These are phyloP conservation scores for Vollenhovia emeryi DNA, from an alignment of 1,140 invertebrate genomes.

Conservation along the genomic window DNA sequence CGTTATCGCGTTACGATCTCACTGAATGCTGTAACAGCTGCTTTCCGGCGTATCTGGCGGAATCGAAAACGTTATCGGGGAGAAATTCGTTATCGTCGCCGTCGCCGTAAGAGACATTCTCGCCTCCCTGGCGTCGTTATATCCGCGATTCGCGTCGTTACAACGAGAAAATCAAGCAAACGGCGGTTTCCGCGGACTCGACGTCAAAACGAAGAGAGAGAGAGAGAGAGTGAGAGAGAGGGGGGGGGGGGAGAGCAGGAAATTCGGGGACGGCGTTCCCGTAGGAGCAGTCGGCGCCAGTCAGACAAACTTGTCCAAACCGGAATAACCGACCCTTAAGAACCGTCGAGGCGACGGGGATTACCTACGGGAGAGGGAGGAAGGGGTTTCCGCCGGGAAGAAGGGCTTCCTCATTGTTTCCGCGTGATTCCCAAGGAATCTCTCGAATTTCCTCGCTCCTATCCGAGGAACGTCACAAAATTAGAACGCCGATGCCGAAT, in stretches of 20 bases:
- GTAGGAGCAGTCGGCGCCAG: slow-evolving; percentile 60
- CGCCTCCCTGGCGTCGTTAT: slow-evolving; percentile 55
- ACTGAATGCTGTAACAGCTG: slow-evolving; percentile 57
- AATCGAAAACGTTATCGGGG: slow-evolving; percentile 55
- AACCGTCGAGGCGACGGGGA: slow-evolving; percentile 60
- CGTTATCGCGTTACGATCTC: slow-evolving; percentile 57
- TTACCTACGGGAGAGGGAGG: slow-evolving; percentile 27
- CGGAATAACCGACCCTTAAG: slow-evolving; percentile 67
- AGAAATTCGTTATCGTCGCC: slow-evolving; percentile 55
- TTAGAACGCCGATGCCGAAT: slow-evolving; percentile 45
- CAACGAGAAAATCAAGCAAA: slow-evolving; percentile 52
- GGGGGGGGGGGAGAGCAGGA: slow-evolving; percentile 9
- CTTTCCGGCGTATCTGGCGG: slow-evolving; percentile 51
- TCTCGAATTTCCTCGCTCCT: slow-evolving; percentile 39
- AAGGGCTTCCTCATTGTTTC: slow-evolving; percentile 45
- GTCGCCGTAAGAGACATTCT: slow-evolving; percentile 48
- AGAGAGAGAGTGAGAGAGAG: neutral
- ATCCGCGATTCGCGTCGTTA: slow-evolving; percentile 52
- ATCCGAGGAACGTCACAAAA: slow-evolving; percentile 26
- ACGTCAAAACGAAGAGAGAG: slow-evolving; percentile 24
- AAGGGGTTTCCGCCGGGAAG: neutral
- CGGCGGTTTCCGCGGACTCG: slow-evolving; percentile 48
- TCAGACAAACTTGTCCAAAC: slow-evolving; percentile 66
- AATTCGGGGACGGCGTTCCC: slow-evolving; percentile 43
- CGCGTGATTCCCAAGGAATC: slow-evolving; percentile 46